Evolutionary conservation across 2,797 vertebrate genomes (phyloP), one percentile per base, ranked within the genome.

Genomic region (Neostethus bicornis): DNA sequence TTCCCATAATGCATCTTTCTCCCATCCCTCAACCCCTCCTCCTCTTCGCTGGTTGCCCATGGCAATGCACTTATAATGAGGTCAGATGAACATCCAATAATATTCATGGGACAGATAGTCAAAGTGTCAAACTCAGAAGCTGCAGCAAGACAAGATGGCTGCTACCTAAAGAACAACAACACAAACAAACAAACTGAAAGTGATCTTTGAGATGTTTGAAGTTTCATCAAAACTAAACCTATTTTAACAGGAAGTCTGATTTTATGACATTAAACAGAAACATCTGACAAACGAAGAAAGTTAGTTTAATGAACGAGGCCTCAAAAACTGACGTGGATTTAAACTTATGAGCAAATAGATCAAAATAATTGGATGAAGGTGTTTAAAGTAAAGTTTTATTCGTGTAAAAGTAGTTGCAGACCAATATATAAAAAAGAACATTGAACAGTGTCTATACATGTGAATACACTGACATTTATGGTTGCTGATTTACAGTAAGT

Each of bases 11-110:
- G 86, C 85, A 84, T 69, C 70, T 64, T 66, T 62, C 45, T 37
- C 31, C 20, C 24, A 56, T 14, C 63, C 10, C 47, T 21, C 37
- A 7, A 10, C 45, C 9, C 64, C 19, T 14, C 19, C 23, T 52
- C 59, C 73, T 62, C 65, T 49, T 45, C 47, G 65, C 65, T 55
- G 54, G 86, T 89, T 80, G 73, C 77, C 83, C 71, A 6, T 80
- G 69, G 85, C 75, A 88, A 91, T 85, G 31, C 61, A 79, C 58
- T 84, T 83, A 85, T 86, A 91, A 90, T 90, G 87, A 90, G 89
- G 90, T 91, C 88, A 91, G 86, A 77, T 74, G 81, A 81, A 71
- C 81, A 87, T 88, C 85, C 87, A 82, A 87, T 89, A 89, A 89
- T 90, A 86, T 75, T 85, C 81, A 73, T 43, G 51, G 74, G 77